Base-by-base conservation (phyloP, 23 tunicate genomes). In the Halocynthia roretzi region DNA sequence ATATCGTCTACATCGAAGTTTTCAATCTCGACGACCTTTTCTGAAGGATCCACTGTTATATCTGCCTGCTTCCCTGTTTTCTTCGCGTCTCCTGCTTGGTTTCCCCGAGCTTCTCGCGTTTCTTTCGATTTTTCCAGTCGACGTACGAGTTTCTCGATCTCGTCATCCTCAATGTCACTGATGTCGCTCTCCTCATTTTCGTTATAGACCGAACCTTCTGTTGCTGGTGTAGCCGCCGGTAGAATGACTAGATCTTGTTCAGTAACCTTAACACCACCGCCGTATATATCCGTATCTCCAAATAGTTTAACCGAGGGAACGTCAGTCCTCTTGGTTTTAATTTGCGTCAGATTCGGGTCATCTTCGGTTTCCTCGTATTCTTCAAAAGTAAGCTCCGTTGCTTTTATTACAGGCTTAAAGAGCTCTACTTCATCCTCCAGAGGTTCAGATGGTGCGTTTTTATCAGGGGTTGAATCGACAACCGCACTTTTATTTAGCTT, bases 131-230 rank as follows among this genome's bases (percentile, higher is more conserved):
- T 48, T 20, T 74, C 62, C n/a, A 74, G 56, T 56, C 63, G 56
- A 12, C 64, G 63, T 20, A 74, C 10, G n/a, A 74, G 9, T 8
- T 74, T 48, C 9, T 74, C 78, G 9, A 74, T 8, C 17, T 74
- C 78, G 21, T 74, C 78, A 10, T 74, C 78, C 18, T 15, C 64
- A 60, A 60, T 60, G 17, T 60, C 64, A 18, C 64, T n/a, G 64
- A 60, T 60, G 17, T n/a, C 64, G 18, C 18, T 60, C 64, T 60
- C n/a, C 12, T 67, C 71, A 5, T 5, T n/a, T 67, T n/a, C 71
- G 71, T 67, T 50, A 50, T 67, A 5, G 40, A 11, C 23, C 14
- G 15, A 9, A 65, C 0, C 70, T 48, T 65, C 70, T 10, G 9
- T 65, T 65, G 9, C 19, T 65, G 15, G 9, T 65, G 15, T 11